Base-by-base conservation (phyloP, 1,140 invertebrate species). In the Lycorma delicatula region DNA sequence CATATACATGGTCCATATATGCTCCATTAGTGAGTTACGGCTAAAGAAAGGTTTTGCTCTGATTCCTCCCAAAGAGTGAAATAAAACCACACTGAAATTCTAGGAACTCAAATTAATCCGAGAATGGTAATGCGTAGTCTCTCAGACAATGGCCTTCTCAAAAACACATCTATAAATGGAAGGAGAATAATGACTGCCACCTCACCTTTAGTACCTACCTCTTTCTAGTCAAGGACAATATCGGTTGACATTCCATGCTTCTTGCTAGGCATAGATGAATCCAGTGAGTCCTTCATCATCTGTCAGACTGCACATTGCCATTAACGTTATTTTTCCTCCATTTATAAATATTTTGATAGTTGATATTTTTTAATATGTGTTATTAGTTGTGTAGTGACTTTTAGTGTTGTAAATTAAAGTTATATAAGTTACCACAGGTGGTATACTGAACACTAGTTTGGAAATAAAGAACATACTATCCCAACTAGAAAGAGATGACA, bases 401-500 rank as follows among this genome's bases (percentile, higher is more conserved):
- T 13, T 16, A 16, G 20, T 41, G 36, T 16, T 16, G 36, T 41
- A 20, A 41, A 41, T 41, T 13, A 41, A 16, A 16, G 36, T n/a
- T n/a, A n/a, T n/a, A 16, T 3, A 41, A 41, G 20, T n/a, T n/a
- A n/a, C n/a, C n/a, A 41, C 20, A 20, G 36, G 20, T 41, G 36
- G 20, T 41, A 41, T 41, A 16, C 20, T 41, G 20, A 41, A 41
- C 20, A 41, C 36, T 20, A 41, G 36, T 41, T 13, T 20, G n/a
- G 36, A 41, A 41, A 41, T 41, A 41, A 20, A 41, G n/a, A 41
- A 20, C 5, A 20, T 41, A 16, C 20, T 41, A 41, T 41, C 20
- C n/a, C n/a, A 41, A n/a, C n/a, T n/a, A n/a, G n/a, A n/a, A 41
- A 16, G n/a, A 41, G 36, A 41, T 41, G 36, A 41, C 36, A 41